Percentiles rank a stretch among this genome's conserved stretches.
Conservation (phyloP, 2,113 vertebrate species). For the Oenanthe oenanthe region DNA sequence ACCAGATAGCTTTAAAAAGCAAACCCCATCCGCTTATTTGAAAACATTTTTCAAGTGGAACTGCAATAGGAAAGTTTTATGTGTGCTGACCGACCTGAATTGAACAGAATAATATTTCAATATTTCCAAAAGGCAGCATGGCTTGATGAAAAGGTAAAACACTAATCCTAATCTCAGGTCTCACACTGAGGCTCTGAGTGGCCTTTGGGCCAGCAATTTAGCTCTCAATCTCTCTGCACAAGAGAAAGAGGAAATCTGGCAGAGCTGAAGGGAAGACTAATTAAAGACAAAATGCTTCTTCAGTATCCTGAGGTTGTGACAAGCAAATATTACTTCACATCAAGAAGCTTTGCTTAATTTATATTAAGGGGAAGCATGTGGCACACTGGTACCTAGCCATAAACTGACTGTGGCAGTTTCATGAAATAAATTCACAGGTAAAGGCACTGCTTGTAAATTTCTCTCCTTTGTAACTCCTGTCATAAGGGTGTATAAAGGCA, state of each 20-base stretch:
- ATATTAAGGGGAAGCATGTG: background rate
- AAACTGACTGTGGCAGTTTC: background rate
- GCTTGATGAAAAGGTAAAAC: background rate
- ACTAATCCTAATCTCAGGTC: background rate
- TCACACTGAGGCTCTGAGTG: background rate
- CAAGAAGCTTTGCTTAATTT: background rate
- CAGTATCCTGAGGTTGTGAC: background rate
- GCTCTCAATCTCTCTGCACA: background rate
- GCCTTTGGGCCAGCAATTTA: background rate
- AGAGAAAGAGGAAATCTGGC: background rate
- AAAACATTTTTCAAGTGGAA: conserved; percentile 22
- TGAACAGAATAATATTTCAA: background rate
- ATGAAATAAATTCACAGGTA: background rate
- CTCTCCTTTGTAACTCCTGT: background rate
- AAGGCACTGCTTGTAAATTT: background rate
- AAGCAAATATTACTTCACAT: background rate
- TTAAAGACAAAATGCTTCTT: background rate
- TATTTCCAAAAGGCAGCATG: background rate
- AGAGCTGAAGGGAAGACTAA: background rate
- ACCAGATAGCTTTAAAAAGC: conserved; percentile 13
- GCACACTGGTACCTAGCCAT: background rate
- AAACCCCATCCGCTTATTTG: background rate
- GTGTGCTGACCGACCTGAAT: background rate
- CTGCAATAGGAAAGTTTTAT: background rate
- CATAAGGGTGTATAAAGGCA: background rate